A percentile compares a stretch with the other conserved stretches of the same genome.
These are phyloP conservation scores for Hipposideros larvatus DNA, from an alignment of 2,797 vertebrate genomes.

Conservation along the genomic window DNA sequence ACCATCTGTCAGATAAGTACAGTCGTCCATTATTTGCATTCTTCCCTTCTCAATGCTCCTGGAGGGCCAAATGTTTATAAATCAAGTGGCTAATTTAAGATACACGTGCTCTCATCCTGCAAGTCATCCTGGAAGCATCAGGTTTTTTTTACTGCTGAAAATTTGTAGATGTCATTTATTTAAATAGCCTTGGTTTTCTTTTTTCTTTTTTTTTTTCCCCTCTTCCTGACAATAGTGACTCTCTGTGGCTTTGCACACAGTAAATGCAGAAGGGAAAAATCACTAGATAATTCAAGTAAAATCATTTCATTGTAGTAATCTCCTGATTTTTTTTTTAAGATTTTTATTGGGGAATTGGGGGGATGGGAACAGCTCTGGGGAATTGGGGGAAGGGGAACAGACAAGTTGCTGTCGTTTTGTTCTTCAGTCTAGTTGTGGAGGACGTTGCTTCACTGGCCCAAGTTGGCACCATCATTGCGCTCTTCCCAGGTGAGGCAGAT, in stretches of 20 bases:
- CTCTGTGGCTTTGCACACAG: neutral
- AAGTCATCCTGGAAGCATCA: constrained; percentile 31
- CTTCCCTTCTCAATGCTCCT: constrained; percentile 56
- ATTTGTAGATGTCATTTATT: constrained; percentile 47
- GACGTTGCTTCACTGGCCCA: no score
- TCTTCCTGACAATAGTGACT: neutral
- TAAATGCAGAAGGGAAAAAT: neutral
- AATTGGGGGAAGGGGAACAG: no score
- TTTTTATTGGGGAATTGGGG: no score
- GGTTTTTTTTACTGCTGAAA: constrained; percentile 56
- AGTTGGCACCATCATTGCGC: no score
- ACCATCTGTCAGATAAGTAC: constrained; percentile 62
- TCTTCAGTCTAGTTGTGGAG: no score
- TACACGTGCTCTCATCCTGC: neutral
- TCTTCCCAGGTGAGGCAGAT: no score
- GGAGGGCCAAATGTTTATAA: constrained; percentile 71
- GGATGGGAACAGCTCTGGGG: no score
- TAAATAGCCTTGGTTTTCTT: constrained; percentile 37
- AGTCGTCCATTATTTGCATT: constrained; percentile 67
- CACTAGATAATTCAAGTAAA: constrained; percentile 12
- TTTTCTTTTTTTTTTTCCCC: neutral
- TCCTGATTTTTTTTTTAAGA: neutral
- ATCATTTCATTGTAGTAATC: neutral
- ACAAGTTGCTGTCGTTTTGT: no score
- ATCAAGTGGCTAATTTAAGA: constrained; percentile 79